Conservation (phyloP, 2,113 vertebrate genomes). For the Istiophorus platypterus region DNA sequence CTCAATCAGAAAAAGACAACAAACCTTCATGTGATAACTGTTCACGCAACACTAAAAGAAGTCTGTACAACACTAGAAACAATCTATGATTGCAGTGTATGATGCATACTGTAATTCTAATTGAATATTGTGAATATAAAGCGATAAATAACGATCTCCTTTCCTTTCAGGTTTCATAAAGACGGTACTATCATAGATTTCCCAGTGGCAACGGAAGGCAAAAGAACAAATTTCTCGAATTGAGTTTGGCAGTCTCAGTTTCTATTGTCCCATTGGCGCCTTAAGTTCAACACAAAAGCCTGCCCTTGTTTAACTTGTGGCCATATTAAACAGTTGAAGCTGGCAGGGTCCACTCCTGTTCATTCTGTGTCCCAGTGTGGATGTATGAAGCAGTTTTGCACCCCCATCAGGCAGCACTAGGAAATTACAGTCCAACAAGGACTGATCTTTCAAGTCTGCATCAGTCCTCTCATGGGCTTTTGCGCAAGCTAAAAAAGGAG, state of each 20-base stretch:
- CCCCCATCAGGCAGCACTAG: slow-evolving; percentile 55
- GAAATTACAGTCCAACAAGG: slow-evolving; percentile 28
- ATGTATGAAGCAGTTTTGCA: slow-evolving; percentile 31
- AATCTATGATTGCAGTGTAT: neutral
- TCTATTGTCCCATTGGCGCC: neutral
- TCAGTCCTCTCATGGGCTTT: neutral
- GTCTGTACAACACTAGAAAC: neutral
- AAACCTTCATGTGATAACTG: slow-evolving; percentile 1
- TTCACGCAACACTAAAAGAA: neutral
- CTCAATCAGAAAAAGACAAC: neutral
- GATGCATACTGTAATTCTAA: neutral
- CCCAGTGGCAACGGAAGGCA: neutral
- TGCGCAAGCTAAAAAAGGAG: neutral
- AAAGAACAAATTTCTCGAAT: neutral
- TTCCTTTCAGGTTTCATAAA: neutral
- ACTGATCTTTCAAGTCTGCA: neutral
- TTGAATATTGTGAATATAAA: neutral
- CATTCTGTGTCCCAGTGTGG: neutral
- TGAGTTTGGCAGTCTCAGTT: neutral
- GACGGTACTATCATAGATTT: neutral
- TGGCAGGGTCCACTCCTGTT: neutral
- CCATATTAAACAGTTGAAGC: neutral
- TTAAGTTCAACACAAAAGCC: neutral
- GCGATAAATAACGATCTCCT: neutral
- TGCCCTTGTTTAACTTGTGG: neutral